Evolutionary conservation across 2,113 vertebrate genomes (phyloP).

Genomic region (Blennius ocellaris): DNA sequence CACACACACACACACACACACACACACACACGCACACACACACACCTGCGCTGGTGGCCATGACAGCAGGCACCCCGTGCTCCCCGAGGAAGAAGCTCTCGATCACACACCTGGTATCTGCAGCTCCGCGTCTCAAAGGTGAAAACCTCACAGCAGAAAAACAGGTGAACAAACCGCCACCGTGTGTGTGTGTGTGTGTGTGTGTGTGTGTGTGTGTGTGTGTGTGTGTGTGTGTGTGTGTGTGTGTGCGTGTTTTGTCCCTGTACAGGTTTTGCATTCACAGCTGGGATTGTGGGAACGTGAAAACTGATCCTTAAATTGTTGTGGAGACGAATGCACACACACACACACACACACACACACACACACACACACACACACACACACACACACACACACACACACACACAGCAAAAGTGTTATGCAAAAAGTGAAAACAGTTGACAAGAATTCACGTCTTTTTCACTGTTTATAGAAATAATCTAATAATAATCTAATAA

Average conservation of each 20-base stretch:
- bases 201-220: conserved; percentile 12
- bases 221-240: neutral
- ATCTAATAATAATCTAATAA: no score
- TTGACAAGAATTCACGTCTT: no score
- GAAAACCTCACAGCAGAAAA: conserved; percentile 60
- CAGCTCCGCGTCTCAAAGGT: conserved; percentile 56
- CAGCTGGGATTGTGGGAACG: conserved; percentile 40
- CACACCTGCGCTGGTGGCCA: conserved; percentile 71
- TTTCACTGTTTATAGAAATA: no score
- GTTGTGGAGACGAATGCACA: neutral
- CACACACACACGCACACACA: conserved; percentile 55
- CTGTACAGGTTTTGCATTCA: conserved; percentile 13
- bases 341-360: neutral
- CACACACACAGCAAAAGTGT: neutral
- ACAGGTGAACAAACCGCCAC: conserved; percentile 34
- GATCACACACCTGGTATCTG: conserved; percentile 72
- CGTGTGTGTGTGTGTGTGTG: neutral
- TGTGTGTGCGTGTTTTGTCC: conserved; percentile 1
- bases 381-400: no score
- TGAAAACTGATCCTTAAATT: conserved; percentile 29
- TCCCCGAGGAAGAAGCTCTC: conserved; percentile 53
- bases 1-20: conserved; percentile 60
- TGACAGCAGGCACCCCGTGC: conserved; percentile 67
- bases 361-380: no score
- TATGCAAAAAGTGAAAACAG: no score